A percentile compares a stretch with the other conserved stretches of the same genome.
These are phyloP conservation scores for Triplophysa dalaica DNA, from an alignment of 2,113 vertebrate genomes.

Conservation along the genomic window DNA sequence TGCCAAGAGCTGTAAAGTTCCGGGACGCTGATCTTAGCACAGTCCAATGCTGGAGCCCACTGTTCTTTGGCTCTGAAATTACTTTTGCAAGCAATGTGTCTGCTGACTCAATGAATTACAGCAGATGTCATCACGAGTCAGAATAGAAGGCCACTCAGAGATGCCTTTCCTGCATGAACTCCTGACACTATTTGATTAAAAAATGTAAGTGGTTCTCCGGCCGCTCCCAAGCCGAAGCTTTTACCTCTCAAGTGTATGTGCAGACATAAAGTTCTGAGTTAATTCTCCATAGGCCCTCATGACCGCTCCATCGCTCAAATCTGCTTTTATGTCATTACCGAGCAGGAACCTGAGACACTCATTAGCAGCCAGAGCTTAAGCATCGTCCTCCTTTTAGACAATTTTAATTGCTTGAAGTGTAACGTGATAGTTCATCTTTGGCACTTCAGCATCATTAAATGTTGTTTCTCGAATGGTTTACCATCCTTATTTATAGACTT, in stretches of 20 bases:
- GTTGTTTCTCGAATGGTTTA: background rate
- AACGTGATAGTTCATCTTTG: constrained; percentile 4
- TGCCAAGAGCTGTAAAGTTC: constrained; percentile 34
- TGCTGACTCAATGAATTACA: constrained; percentile 4
- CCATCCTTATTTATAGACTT: background rate
- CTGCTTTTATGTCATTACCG: constrained; percentile 9
- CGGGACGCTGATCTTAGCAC: constrained; percentile 22
- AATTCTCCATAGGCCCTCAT: background rate
- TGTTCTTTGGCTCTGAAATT: constrained; percentile 25
- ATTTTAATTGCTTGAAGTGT: constrained; percentile 39
- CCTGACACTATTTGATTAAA: background rate
- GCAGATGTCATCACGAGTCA: background rate
- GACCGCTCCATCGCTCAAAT: background rate
- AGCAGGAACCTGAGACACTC: constrained; percentile 18
- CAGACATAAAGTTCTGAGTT: background rate
- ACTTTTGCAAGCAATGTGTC: constrained; percentile 13
- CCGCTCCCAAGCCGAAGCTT: background rate
- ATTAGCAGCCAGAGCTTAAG: constrained; percentile 25
- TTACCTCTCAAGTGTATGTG: background rate
- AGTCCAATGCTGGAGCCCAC: constrained; percentile 14
- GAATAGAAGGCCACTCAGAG: background rate
- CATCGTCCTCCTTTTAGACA: constrained; percentile 15
- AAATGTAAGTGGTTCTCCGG: background rate
- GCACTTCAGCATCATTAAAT: constrained; percentile 14
- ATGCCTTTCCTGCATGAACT: background rate